A percentile compares a stretch with the other conserved stretches of the same genome.
Conservation (phyloP, 2,888 invertebrate species). For the Galerucella nymphaeae region DNA sequence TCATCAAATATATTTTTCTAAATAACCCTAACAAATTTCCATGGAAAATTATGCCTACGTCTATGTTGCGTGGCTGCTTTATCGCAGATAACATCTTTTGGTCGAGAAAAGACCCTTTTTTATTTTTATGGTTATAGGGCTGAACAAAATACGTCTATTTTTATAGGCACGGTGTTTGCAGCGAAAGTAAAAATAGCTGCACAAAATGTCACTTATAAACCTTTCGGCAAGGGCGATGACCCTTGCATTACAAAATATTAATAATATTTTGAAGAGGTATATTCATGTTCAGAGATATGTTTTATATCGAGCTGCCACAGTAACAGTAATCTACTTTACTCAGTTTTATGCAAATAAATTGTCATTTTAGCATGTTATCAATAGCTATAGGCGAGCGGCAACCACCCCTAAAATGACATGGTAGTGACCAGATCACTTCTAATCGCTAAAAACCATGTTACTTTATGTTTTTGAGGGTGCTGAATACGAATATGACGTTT, state of each 20-base stretch:
- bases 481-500: too few relatives aligned
- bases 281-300: neutral
- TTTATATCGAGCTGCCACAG: neutral
- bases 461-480: too few relatives aligned
- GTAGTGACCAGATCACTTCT: too few relatives aligned
- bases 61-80: conserved; percentile 28
- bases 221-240: conserved; percentile 1
- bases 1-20: neutral
- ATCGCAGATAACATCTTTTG: conserved; percentile 43
- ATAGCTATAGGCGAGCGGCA: too few relatives aligned
- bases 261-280: neutral
- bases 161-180: conserved; percentile 25
- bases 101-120: conserved; percentile 35
- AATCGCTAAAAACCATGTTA: too few relatives aligned
- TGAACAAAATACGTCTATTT: conserved; percentile 27
- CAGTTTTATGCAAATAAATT: too few relatives aligned
- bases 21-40: neutral
- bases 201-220: conserved; percentile 5
- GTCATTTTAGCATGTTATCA: too few relatives aligned
- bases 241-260: neutral
- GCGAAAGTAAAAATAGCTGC: conserved; percentile 12
- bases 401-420: too few relatives aligned
- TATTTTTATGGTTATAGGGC: conserved; percentile 38
- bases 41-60: neutral
- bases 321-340: neutral